Base-by-base conservation (phyloP, 2,888 invertebrate species). In the Drosophila emarginata region DNA sequence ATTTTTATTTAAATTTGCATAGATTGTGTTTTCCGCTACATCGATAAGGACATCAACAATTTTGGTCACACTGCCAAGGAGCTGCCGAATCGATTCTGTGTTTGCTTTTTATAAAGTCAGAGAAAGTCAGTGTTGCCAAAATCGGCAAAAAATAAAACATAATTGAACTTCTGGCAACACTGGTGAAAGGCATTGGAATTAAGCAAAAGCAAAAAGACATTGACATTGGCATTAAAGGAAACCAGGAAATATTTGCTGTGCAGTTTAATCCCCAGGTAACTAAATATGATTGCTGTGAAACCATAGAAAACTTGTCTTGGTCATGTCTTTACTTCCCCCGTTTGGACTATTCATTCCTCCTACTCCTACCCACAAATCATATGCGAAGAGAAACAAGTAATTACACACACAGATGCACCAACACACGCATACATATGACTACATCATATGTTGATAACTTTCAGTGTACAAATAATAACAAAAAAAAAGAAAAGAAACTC, bases 221-320 rank as follows among this genome's bases (percentile, higher is more conserved):
- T 66, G 60, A 67, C 67, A 67, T 67, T 68, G 67, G 67, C 51
- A 59, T 32, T 67, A 53, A 53, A 54, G 76, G 74, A 71, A 79
- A 61, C 69, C 62, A 77, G 12, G 12, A 45, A 45, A 21, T 45
- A 82, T 61, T 80, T 66, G 67, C 66, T 67, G 63, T 67, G 67
- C 72, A 86, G 86, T 77, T 64, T 80, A 80, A 74, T 86, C 45
- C 64, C 72, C 69, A 78, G 76, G 80, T 70, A 70, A 83, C 72
- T 76, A 58, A 67, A 53, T 15, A 37, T 45, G 23, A 6, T 53
- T 45, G 36, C 36, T 50, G 45, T 40, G 70, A 70, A 70, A 57
- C 70, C 70, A 28, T 71, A 70, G 23, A 59, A 64, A 72, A 71
- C 52, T 32, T 26, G 21, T 54, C 37, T 21, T 37, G 11, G 12